Percentiles rank a stretch among this genome's conserved stretches.
phyloP scores from a whole-genome alignment of 2,113 vertebrate genomes.

The Sterna hirundo region DNA sequence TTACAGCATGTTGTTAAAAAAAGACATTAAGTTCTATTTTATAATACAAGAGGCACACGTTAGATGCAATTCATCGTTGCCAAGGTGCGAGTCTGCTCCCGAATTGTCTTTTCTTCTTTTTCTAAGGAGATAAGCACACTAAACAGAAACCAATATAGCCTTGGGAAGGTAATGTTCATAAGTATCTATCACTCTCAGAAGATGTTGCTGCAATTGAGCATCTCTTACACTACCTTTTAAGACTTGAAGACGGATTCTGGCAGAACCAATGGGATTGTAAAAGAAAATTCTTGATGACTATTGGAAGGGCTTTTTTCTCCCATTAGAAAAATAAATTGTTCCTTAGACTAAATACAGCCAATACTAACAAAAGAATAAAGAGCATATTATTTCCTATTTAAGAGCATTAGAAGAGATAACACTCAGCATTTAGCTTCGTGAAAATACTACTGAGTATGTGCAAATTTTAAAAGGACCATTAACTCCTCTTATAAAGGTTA shows the following conservation, averaged over 20 bases:
- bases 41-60: background rate
- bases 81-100: background rate
- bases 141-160: background rate
- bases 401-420: background rate
- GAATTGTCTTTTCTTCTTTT: background rate
- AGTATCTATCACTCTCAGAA: background rate
- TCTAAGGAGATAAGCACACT: background rate
- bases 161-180: background rate
- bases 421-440: background rate
- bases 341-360: background rate
- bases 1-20: background rate
- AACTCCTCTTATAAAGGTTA: background rate
- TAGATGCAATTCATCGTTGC: background rate
- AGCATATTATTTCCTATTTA: background rate
- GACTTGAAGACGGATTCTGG: background rate
- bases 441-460: background rate
- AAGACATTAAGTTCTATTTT: background rate
- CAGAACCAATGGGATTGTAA: background rate
- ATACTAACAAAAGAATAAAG: background rate
- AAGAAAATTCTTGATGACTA: background rate
- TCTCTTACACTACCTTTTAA: background rate
- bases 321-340: background rate
- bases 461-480: background rate
- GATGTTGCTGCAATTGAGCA: background rate
- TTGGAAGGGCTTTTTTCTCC: background rate